Base-by-base conservation (phyloP, 2,888 invertebrate species). In the Pherbina coryleti region DNA sequence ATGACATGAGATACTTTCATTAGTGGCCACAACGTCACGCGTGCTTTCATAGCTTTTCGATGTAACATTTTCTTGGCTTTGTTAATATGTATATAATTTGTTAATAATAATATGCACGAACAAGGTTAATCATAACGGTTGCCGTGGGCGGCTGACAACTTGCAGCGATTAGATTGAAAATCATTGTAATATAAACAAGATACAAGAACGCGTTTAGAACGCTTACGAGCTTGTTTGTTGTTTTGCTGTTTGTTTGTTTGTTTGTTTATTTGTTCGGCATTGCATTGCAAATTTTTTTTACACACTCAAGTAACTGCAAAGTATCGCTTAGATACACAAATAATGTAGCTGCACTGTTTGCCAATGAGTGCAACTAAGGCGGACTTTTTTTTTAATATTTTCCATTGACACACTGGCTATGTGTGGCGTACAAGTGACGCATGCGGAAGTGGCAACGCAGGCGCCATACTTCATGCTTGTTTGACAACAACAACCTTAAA, bases 91-190 rank as follows among this genome's bases (percentile, higher is more conserved):
- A 11, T 64, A 17, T 19, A 11, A 44, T n/a, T n/a, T n/a, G n/a
- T n/a, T n/a, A n/a, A n/a, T n/a, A n/a, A n/a, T n/a, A n/a, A n/a
- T n/a, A n/a, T n/a, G n/a, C n/a, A n/a, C n/a, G n/a, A 34, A n/a
- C 64, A 66, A 66, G 64, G 64, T 66, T 66, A 37, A 66, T 28
- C n/a, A 28, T 66, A 66, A 66, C 64, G 34, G 64, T 66, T 34
- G 3, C 19, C 9, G 31, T 37, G 64, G 64, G 64, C 31, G 64
- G 14, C 34, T 31, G 8, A 17, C 37, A 66, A 31, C 17, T 22
- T 28, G 11, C 9, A 31, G 37, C 37, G n/a, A 17, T 5, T 66
- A 8, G 64, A 8, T 62, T 25, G 5, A 5, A 55, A 19, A 25
- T 19, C 17, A 17, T 31, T 34, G 64, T 37, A n/a, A 17, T 22